Base-by-base conservation (phyloP, 2,113 vertebrate species). In the Maccullochella peelii region DNA sequence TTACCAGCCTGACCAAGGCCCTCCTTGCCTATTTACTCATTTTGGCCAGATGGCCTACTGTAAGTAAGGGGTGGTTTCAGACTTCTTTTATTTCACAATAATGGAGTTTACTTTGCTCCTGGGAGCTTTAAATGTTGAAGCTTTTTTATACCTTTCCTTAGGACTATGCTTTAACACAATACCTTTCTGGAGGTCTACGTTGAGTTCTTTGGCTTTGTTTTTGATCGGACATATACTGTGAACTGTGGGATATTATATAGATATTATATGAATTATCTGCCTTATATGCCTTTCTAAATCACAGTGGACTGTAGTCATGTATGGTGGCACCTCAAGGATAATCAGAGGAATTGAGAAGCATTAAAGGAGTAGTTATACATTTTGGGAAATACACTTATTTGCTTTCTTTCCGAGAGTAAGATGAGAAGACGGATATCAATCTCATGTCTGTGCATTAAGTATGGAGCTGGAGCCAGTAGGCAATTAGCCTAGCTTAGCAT, bases 71-170 rank as follows among this genome's bases (percentile, higher is more conserved):
- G n/a, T 71, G 58, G 58, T 33, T 3, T 78, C 42, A 77, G 59
- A 15, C 68, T 73, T 77, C 21, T 71, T 74, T 38, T 36, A 69
- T 80, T 80, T 85, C 72, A 71, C 40, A 75, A 9, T n/a, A 57
- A 70, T 55, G 33, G 58, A 42, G 52, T 70, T 69, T 80, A 71
- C 59, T 72, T 73, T 77, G 66, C 62, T 70, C 55, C 55, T 62
- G 71, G 49, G 77, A 69, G 62, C 38, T 68, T 74, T 61, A 75
- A 1, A 74, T 73, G 62, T 54, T 61, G 5, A 42, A 27, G 20
- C 18, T 73, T 70, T 70, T 38, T 52, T 21, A 33, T 54, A 38
- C 44, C 11, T 52, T 52, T 63, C 5, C 8, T 12, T 2, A 16
- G 7, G 38, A 40, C 58, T 38, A 14, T 3, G 50, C 38, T 57